These are phyloP conservation scores for Sussaba pulchella DNA, from an alignment of 2,888 invertebrate species.

Conservation along the genomic window DNA sequence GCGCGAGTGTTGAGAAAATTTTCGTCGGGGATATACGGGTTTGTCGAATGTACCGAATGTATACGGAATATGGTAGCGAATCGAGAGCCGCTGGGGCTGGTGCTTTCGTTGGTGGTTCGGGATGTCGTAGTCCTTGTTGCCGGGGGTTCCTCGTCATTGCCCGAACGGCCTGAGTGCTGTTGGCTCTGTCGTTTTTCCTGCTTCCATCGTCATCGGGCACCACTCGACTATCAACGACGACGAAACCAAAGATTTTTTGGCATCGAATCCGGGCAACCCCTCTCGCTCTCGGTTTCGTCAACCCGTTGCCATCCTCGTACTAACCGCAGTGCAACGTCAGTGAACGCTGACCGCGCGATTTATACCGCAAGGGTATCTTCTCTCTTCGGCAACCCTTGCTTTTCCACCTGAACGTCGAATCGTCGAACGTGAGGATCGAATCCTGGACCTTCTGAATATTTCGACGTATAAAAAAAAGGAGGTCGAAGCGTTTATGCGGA, in stretches of 20 bases:
- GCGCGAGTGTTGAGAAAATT: conserved; percentile 62
- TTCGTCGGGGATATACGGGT: conserved; percentile 26
- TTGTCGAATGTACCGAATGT: conserved; percentile 53
- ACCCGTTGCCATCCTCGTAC: conserved; percentile 13
- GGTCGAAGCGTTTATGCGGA: too few species aligned
- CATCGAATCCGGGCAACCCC: neutral
- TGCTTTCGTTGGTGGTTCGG: conserved; percentile 49
- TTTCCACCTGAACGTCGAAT: too few species aligned
- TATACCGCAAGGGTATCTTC: neutral
- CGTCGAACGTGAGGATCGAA: too few species aligned
- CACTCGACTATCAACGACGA: neutral
- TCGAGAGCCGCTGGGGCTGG: conserved; percentile 50
- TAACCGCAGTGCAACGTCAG: conserved; percentile 42
- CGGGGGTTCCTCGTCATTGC: conserved; percentile 40
- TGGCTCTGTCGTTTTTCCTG: too few species aligned
- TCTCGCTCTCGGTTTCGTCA: neutral
- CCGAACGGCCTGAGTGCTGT: conserved; percentile 49
- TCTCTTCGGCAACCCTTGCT: neutral
- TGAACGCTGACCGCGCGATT: conserved; percentile 38
- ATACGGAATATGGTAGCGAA: conserved; percentile 64
- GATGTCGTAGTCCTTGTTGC: conserved; percentile 37
- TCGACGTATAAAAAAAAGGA: too few species aligned
- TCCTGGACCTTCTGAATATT: too few species aligned
- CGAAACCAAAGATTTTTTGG: conserved; percentile 8
- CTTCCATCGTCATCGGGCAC: conserved; percentile 1